Evolutionary conservation across 2,797 vertebrate species (phyloP).

Genomic region (Hyperoplus immaculatus): DNA sequence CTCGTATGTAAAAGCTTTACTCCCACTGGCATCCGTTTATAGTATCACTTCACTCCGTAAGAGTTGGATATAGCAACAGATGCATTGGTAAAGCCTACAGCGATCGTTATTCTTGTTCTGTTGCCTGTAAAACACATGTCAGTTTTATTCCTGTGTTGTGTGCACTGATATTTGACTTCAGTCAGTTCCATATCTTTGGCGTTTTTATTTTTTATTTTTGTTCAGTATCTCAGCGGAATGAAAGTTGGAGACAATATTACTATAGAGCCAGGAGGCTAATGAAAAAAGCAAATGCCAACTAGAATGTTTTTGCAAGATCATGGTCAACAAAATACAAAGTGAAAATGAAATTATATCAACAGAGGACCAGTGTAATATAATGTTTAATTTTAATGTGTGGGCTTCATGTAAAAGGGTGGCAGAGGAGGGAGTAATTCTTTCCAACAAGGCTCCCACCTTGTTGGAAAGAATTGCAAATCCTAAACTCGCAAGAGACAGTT

Average conservation of each 20-base stretch:
- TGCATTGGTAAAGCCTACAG: constrained; percentile 70
- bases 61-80: constrained; percentile 75
- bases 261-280: constrained; percentile 54
- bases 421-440: not conserved
- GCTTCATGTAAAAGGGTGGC: not conserved
- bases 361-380: not conserved
- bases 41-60: constrained; percentile 69
- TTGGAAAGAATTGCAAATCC: not conserved
- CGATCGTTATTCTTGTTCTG: constrained; percentile 55
- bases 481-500: not conserved
- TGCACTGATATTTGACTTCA: constrained; percentile 36
- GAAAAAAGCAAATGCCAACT: constrained; percentile 51
- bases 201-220: constrained; percentile 41
- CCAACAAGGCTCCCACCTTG: too few relatives aligned
- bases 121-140: constrained; percentile 64
- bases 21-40: constrained; percentile 76
- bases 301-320: constrained; percentile 45
- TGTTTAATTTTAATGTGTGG: constrained; percentile 41
- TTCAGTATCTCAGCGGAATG: constrained; percentile 28
- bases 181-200: constrained; percentile 61
- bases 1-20: constrained; percentile 59
- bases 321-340: constrained; percentile 63
- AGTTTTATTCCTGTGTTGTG: constrained; percentile 58
- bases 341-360: constrained; percentile 59
- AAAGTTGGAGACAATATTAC: constrained; percentile 53